These are phyloP conservation scores for Cotesia typhae DNA, from an alignment of 1,140 invertebrate genomes.

Conservation along the genomic window DNA sequence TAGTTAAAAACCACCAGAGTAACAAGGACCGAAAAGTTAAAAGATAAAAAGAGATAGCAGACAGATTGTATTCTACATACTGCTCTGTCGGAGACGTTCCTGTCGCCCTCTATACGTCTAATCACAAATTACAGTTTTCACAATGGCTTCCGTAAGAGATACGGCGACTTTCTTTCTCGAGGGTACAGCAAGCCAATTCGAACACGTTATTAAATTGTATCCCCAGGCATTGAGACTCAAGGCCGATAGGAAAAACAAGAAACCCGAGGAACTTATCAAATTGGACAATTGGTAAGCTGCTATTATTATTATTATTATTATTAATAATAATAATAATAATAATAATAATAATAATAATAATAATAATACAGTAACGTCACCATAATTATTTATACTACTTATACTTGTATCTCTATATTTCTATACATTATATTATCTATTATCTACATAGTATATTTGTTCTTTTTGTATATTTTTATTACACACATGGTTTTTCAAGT, in stretches of 20 bases:
- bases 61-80: no score
- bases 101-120: conserved; percentile 54
- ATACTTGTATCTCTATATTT: background rate
- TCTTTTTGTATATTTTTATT: no score
- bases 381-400: no score
- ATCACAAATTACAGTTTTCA: conserved; percentile 66
- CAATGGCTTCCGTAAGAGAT: conserved; percentile 86
- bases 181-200: conserved; percentile 85
- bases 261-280: conserved; percentile 91
- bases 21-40: conserved; percentile 22
- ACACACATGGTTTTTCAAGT: conserved; percentile 1
- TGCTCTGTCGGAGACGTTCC: conserved; percentile 23
- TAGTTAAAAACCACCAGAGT: no score
- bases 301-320: no score
- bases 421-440: no score
- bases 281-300: conserved; percentile 89
- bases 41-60: conserved; percentile 28
- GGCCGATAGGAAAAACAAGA: conserved; percentile 87
- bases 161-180: conserved; percentile 90
- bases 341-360: no score
- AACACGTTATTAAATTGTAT: conserved; percentile 87
- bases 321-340: no score
- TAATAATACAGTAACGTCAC: no score
- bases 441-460: no score
- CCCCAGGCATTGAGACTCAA: conserved; percentile 86